Evolutionary conservation across 2,888 invertebrate genomes (phyloP), one percentile per base, ranked within the genome.

Genomic region (Spatulosminthurus flaviceps): DNA sequence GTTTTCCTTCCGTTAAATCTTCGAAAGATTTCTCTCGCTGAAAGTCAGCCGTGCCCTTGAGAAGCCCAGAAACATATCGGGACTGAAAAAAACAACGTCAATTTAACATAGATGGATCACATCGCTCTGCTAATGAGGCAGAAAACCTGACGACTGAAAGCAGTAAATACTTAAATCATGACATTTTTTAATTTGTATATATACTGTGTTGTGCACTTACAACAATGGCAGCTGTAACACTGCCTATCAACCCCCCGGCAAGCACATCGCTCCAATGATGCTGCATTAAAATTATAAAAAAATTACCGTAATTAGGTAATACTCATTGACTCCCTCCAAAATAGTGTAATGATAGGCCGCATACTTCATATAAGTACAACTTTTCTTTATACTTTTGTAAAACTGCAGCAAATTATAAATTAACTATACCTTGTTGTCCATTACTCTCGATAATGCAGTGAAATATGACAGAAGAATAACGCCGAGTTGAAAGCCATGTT

Each of bases 401-500:
- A 78, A 7, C 16, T 79, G 13, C 9, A 21, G 9, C 34, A 34
- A 34, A 34, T 34, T 4, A 34, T 34, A 34, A 34, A 34, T 34
- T 34, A 24, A 24, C 61, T 61, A 79, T 81, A 83, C 83, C 81
- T 98, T 98, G 90, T 98, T 96, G 89, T 98, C 95, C 0, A 95
- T 95, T 51, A 98, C 92, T 43, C 98, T 91, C 0, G 95, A 93
- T 89, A 97, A 90, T n/a, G 94, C 93, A 13, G 95, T 95, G 88
- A 92, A 94, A 91, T 94, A 93, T 41, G 96, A 93, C 88, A 94
- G 89, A 88, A 92, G 90, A 81, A 97, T 89, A 76, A 94, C 91
- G 16, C 92, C 84, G 87, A 94, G 92, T 89, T 98, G 98, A 75
- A 96, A 88, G n/a, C 93, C 91, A 87, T 96, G 96, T 77, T 92